Base-by-base conservation (phyloP, 2,888 invertebrate genomes). In the Junonia oenone region DNA sequence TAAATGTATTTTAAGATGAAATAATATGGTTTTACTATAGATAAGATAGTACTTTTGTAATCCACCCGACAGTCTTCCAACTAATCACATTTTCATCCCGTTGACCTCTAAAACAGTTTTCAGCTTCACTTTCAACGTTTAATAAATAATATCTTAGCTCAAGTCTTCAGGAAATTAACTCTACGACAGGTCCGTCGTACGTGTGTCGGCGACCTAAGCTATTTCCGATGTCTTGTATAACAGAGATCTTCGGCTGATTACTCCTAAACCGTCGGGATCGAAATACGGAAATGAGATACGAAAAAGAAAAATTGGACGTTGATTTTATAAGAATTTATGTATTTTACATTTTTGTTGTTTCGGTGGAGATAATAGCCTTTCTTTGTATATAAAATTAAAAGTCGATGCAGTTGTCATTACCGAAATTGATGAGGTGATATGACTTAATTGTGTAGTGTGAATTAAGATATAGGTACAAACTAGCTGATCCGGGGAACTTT, bases 191-290 rank as follows among this genome's bases (percentile, higher is more conserved):
- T 43, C 13, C 2, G 22, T n/a, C 22, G 33, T 35, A 35, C 35
- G 22, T 22, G 26, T 46, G 40, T 33, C 13, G 46, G 9, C 35
- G 33, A 29, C 50, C 52, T 35, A 56, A 55, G 45, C 40, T 52
- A 59, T 59, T 59, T 57, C 55, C 59, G 59, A 22, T 53, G 45
- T 48, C 48, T 52, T 13, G 22, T 22, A 40, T 9, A 22, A 47
- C 31, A 33, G 14, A 43, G 40, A 48, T 53, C 19, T 47, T 47
- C 31, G 47, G 31, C 33, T 54, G 47, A 47, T 54, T 54, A 46
- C 33, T 54, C 40, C 31, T 33, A 43, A 53, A 47, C 17, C 19
- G 40, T 22, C 11, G 15, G 51, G 45, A 45, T 51, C 51, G 31
- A 43, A 51, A 51, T 35, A 45, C 17, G 33, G 33, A 33, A 35